These are phyloP conservation scores for Holothuria scabra DNA, from an alignment of 53 echinoderm and acorn worm genomes.

Conservation along the genomic window DNA sequence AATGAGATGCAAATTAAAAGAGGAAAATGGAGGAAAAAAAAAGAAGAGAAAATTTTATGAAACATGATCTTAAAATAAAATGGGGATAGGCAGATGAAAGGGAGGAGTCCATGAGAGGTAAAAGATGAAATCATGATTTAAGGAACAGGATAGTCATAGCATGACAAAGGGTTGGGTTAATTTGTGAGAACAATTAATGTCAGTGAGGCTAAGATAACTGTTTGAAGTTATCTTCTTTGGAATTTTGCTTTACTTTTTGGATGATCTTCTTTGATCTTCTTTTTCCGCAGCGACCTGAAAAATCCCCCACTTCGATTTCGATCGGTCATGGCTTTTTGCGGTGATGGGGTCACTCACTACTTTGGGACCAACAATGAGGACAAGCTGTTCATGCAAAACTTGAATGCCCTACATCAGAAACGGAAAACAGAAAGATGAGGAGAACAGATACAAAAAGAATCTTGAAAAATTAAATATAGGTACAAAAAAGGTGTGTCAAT, in stretches of 20 bases:
- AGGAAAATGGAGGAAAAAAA: no score
- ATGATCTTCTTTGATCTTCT: slow-evolving; percentile 27
- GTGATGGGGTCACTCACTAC: slow-evolving; percentile 12
- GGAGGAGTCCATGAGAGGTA: no score
- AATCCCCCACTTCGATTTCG: slow-evolving; percentile 31
- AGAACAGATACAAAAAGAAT: slow-evolving; percentile 8
- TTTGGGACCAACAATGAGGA: slow-evolving; percentile 30
- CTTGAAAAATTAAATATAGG: not conserved
- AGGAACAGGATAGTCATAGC: no score
- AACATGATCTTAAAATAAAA: no score
- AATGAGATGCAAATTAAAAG: no score
- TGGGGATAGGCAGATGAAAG: no score
- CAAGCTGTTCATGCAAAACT: slow-evolving; percentile 42
- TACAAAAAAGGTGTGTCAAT: not conserved
- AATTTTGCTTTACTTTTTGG: slow-evolving; percentile 15
- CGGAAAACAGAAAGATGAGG: slow-evolving; percentile 32
- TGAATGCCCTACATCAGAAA: slow-evolving; percentile 30
- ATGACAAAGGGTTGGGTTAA: no score
- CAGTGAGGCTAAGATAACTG: no score
- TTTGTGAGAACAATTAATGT: no score
- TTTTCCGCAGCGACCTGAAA: slow-evolving; percentile 35
- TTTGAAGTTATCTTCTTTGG: no score
- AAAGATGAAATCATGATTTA: no score
- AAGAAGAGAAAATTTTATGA: no score
- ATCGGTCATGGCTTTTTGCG: slow-evolving; percentile 17